Evolutionary conservation across 2,888 invertebrate species (phyloP).

Genomic region (Aphidoletes aphidimyza): DNA sequence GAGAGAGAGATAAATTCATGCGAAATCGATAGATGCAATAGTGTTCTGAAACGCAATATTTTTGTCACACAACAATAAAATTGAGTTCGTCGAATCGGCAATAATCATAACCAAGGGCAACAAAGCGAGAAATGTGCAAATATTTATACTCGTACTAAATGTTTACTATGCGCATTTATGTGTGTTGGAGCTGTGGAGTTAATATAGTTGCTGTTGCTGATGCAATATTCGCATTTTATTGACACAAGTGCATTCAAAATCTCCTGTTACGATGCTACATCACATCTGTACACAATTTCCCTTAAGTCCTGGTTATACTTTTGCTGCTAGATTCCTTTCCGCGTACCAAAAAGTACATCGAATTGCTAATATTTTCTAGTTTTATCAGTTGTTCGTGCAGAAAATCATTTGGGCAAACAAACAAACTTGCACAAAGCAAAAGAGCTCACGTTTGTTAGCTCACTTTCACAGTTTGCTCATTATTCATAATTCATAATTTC

Average conservation of each 20-base stretch:
- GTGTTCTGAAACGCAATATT: no score
- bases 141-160: neutral
- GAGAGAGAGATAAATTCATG: neutral
- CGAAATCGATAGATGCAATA: neutral
- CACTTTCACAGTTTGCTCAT: neutral
- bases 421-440: neutral
- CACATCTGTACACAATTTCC: neutral
- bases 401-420: conserved; percentile 1
- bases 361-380: neutral
- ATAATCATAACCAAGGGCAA: conserved; percentile 46
- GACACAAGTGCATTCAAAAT: neutral
- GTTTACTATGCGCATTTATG: neutral
- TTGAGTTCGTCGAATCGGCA: neutral
- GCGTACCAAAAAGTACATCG: neutral
- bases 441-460: neutral
- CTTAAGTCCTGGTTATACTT: neutral
- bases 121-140: neutral
- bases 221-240: neutral
- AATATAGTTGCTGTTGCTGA: neutral
- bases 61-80: no score
- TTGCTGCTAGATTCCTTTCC: neutral
- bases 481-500: neutral
- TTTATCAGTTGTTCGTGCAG: neutral
- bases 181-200: no score
- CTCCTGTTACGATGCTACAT: neutral